These are phyloP conservation scores for Myotis planiceps DNA, from an alignment of 2,797 vertebrate species.

Conservation along the genomic window DNA sequence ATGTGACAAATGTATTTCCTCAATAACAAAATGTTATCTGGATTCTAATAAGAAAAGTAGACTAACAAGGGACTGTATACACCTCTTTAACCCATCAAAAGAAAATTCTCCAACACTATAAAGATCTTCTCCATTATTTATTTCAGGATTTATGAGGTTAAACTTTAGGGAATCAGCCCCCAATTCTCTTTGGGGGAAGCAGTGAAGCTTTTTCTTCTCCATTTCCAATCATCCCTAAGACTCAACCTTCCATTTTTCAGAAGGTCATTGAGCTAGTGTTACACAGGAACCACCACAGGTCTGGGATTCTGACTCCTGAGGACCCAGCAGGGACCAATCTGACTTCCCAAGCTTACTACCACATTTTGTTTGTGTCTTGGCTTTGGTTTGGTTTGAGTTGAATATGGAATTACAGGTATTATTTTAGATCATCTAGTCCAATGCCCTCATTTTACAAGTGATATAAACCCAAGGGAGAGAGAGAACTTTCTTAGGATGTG, in stretches of 20 bases:
- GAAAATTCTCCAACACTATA: background rate
- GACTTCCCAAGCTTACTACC: background rate
- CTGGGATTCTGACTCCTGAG: background rate
- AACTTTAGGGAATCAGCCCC: background rate
- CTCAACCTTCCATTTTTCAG: background rate
- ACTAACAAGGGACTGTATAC: background rate
- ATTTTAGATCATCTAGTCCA: background rate
- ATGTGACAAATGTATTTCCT: slow-evolving; percentile 39
- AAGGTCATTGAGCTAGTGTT: background rate
- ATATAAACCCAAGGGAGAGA: background rate
- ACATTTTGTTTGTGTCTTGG: background rate
- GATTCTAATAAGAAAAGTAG: background rate
- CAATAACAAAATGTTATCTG: background rate
- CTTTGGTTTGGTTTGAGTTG: background rate
- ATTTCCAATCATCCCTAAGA: background rate
- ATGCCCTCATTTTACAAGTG: background rate
- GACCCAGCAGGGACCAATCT: background rate
- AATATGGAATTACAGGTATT: background rate
- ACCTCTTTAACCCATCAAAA: background rate
- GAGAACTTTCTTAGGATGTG: background rate
- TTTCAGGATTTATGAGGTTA: background rate
- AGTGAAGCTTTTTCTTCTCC: background rate
- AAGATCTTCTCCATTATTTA: background rate
- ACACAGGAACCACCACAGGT: background rate
- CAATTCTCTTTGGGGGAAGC: background rate